phyloP scores from a whole-genome alignment of 2,797 vertebrate species.

The Orestias chungarensis region DNA sequence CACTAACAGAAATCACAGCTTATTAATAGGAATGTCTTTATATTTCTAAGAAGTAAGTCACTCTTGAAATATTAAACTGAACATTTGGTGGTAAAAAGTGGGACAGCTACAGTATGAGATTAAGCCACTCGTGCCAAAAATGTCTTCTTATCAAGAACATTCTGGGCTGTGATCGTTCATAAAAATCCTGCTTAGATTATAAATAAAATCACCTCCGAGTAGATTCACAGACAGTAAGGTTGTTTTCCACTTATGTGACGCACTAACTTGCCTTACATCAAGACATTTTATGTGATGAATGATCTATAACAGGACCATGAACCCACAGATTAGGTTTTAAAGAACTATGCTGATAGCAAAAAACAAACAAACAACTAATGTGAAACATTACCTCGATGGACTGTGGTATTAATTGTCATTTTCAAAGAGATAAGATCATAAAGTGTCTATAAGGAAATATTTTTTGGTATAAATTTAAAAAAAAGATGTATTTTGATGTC shows the following conservation, averaged over 20 bases:
- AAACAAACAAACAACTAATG: no score
- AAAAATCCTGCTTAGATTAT: background rate
- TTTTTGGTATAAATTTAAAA: no score
- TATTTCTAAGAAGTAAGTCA: conserved; percentile 18
- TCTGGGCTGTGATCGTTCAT: background rate
- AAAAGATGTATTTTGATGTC: background rate
- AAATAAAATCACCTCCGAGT: background rate
- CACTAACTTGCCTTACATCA: background rate
- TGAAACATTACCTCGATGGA: no score
- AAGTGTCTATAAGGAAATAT: no score
- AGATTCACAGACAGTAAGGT: background rate
- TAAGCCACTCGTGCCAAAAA: background rate
- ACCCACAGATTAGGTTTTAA: background rate
- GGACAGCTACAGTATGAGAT: conserved; percentile 1
- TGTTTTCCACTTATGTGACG: background rate
- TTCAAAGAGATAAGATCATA: no score
- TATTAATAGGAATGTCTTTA: conserved; percentile 16
- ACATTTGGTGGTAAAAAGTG: background rate
- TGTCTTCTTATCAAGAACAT: background rate
- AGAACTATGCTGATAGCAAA: background rate
- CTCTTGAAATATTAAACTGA: conserved; percentile 12
- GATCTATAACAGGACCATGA: background rate
- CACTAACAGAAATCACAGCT: conserved; percentile 26
- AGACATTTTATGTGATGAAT: background rate
- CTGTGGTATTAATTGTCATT: no score